Evolutionary conservation across 1,140 invertebrate genomes (phyloP).

Genomic region (Grapholita molesta): DNA sequence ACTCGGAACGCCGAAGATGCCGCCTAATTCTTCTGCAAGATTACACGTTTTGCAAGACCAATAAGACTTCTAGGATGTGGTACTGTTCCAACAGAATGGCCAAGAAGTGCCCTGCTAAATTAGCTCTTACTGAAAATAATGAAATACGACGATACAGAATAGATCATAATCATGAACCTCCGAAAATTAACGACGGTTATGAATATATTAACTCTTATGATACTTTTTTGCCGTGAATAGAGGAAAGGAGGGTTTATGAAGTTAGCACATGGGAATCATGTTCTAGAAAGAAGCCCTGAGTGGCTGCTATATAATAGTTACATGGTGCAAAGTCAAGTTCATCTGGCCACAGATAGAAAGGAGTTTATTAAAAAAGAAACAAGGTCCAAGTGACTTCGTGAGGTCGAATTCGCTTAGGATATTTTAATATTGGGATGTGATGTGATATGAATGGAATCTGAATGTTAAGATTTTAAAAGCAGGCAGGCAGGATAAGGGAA

Average conservation of each 20-base stretch:
- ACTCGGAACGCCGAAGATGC: neutral
- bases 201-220: neutral
- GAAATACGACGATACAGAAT: constrained; percentile 18
- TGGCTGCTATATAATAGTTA: neutral
- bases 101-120: constrained; percentile 34
- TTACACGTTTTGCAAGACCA: constrained; percentile 35
- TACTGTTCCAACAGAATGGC: constrained; percentile 38
- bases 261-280: neutral
- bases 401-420: too few relatives aligned
- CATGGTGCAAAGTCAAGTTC: neutral
- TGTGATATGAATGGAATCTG: too few relatives aligned
- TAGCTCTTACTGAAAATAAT: constrained; percentile 20
- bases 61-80: constrained; percentile 31
- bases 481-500: too few relatives aligned
- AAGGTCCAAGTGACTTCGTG: too few relatives aligned
- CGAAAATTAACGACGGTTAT: neutral
- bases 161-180: constrained; percentile 31
- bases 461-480: too few relatives aligned
- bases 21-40: constrained; percentile 30
- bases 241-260: neutral
- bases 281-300: neutral
- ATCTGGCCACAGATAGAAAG: too few relatives aligned
- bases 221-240: neutral
- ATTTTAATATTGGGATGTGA: too few relatives aligned
- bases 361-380: too few relatives aligned